A percentile compares a stretch with the other conserved stretches of the same genome.
Conservation (phyloP, 2,113 vertebrate genomes). For the Xerus inauris region DNA sequence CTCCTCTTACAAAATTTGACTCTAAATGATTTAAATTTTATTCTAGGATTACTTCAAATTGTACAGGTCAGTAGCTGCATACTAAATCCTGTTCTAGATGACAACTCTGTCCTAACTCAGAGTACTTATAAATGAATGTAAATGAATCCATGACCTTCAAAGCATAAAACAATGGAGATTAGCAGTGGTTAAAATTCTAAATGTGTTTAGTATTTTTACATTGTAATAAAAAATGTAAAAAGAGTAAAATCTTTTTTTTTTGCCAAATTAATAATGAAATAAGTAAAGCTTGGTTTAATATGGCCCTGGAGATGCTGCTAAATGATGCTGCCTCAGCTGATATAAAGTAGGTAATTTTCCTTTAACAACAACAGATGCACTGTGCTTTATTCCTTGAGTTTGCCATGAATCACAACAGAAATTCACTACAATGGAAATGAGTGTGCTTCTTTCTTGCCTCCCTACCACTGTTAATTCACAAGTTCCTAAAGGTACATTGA, state of each 20-base stretch:
- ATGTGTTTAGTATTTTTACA: slow-evolving; percentile 2
- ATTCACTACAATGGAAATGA: slow-evolving; percentile 34
- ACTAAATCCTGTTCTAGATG: neutral
- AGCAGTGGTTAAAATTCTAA: slow-evolving; percentile 6
- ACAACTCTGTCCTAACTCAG: neutral
- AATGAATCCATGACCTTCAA: slow-evolving; percentile 46
- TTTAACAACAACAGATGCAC: slow-evolving; percentile 50
- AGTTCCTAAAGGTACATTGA: slow-evolving; percentile 35
- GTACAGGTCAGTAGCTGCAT: neutral
- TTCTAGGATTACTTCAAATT: slow-evolving; percentile 36
- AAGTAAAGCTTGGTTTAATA: neutral
- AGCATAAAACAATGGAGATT: neutral
- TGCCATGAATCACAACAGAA: slow-evolving; percentile 18
- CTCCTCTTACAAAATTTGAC: neutral
- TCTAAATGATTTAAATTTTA: neutral
- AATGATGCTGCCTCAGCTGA: neutral
- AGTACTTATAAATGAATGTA: neutral
- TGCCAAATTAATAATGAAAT: neutral
- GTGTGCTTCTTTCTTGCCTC: neutral
- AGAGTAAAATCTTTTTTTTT: neutral
- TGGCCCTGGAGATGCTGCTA: neutral
- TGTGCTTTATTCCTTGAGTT: slow-evolving; percentile 48
- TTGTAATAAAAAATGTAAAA: neutral
- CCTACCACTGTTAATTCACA: slow-evolving; percentile 14
- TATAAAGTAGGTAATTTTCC: slow-evolving; percentile 50